A percentile compares a stretch with the other conserved stretches of the same genome.
Evolutionary conservation across 2,888 invertebrate genomes (phyloP).

Genomic region (Nycteola revayana): DNA sequence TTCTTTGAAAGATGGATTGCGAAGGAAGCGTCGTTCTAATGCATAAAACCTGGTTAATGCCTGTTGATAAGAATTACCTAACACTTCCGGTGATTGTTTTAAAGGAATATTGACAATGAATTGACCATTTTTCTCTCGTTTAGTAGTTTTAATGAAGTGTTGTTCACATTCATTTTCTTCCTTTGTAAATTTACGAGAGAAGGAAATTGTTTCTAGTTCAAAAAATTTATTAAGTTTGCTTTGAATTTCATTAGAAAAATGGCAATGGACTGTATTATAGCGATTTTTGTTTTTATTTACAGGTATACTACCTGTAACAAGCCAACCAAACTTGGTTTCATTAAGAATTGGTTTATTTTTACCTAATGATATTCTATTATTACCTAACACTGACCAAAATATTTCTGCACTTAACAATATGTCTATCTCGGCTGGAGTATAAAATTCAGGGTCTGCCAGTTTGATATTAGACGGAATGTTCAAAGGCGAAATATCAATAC

Average conservation of each 20-base stretch:
- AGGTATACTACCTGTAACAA: constrained; percentile 1
- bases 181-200: background rate
- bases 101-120: constrained; percentile 3
- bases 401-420: background rate
- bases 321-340: constrained; percentile 1
- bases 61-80: constrained; percentile 1
- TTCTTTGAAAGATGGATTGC: constrained; percentile 1
- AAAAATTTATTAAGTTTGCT: background rate
- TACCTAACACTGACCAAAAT: background rate
- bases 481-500: background rate
- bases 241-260: background rate
- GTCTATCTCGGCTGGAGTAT: background rate
- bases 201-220: background rate
- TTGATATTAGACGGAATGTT: background rate
- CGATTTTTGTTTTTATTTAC: background rate
- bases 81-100: background rate
- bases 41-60: background rate
- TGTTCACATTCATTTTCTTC: constrained; percentile 3
- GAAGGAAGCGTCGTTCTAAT: constrained; percentile 2
- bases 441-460: background rate
- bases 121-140: background rate
- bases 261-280: background rate
- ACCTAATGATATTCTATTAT: background rate
- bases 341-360: background rate
- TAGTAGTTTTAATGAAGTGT: background rate